Conservation (phyloP, 1,140 invertebrate species). For the Cecropterus lyciades region DNA sequence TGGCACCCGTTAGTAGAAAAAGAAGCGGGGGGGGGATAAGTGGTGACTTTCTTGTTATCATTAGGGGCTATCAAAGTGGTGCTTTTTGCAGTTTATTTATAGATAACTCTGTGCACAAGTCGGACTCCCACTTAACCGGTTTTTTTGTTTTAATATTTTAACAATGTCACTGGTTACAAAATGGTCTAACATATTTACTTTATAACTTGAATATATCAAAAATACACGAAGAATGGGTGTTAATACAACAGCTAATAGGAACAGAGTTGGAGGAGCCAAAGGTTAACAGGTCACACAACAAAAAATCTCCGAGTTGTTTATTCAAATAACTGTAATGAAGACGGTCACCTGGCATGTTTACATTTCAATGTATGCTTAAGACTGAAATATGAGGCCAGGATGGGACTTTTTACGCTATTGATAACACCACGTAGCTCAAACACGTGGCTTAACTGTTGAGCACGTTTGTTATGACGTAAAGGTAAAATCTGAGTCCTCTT, state of each 20-base stretch:
- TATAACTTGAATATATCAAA: slow-evolving; percentile 22
- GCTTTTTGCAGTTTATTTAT: no score
- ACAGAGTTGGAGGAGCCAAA: slow-evolving; percentile 9
- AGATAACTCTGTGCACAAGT: no score
- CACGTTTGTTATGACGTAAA: neutral
- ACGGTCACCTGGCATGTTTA: slow-evolving; percentile 52
- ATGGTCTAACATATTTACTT: slow-evolving; percentile 27
- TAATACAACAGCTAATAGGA: slow-evolving; percentile 25
- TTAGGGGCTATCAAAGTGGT: no score
- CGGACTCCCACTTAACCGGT: no score
- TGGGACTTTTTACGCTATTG: slow-evolving; percentile 45
- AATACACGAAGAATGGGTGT: slow-evolving; percentile 1
- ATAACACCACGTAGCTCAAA: slow-evolving; percentile 25
- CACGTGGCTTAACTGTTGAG: slow-evolving; percentile 4
- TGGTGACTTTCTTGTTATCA: no score
- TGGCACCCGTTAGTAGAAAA: no score
- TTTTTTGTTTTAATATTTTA: no score
- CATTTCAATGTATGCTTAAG: slow-evolving; percentile 60
- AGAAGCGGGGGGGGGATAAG: no score
- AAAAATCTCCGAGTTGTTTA: slow-evolving; percentile 45
- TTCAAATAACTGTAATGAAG: slow-evolving; percentile 59
- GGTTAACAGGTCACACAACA: no score
- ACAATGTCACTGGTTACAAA: no score
- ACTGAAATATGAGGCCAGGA: slow-evolving; percentile 51
- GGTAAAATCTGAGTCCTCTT: neutral